These are phyloP conservation scores for Rhabdornis inornatus DNA, from an alignment of 2,113 vertebrate genomes.

Conservation along the genomic window DNA sequence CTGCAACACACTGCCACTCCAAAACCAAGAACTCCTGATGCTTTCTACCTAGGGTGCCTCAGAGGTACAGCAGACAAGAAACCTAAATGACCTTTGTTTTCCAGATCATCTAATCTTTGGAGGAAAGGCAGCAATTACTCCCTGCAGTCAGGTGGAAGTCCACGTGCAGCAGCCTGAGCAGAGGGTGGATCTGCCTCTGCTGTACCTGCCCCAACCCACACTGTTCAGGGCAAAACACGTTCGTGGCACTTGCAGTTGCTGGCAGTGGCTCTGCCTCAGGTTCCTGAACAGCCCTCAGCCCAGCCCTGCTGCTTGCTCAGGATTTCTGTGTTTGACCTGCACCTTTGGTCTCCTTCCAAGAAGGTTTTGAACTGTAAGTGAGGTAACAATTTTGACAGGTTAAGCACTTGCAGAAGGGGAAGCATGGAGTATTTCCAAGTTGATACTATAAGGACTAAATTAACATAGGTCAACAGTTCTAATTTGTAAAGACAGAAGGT, in stretches of 20 bases:
- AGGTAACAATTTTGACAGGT: slow-evolving; percentile 23
- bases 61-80: background rate
- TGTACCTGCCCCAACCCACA: background rate
- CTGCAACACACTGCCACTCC: background rate
- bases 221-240: background rate
- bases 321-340: background rate
- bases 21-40: background rate
- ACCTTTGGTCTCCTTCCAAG: slow-evolving; percentile 31
- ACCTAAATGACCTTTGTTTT: background rate
- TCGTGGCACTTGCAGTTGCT: background rate
- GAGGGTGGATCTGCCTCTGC: background rate
- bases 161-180: background rate
- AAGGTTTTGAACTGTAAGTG: background rate
- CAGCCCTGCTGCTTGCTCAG: background rate
- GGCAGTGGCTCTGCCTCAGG: background rate
- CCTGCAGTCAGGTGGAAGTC: background rate
- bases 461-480: background rate
- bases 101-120: background rate
- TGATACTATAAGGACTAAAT: slow-evolving; percentile 5
- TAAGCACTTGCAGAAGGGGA: slow-evolving; percentile 29
- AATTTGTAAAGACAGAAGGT: background rate
- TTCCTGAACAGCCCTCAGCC: background rate
- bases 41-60: background rate
- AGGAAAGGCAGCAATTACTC: background rate
- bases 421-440: background rate